Percentiles rank a stretch among this genome's conserved stretches.
phyloP scores from a whole-genome alignment of 2,797 vertebrate genomes.

The Siniperca scherzeri region DNA sequence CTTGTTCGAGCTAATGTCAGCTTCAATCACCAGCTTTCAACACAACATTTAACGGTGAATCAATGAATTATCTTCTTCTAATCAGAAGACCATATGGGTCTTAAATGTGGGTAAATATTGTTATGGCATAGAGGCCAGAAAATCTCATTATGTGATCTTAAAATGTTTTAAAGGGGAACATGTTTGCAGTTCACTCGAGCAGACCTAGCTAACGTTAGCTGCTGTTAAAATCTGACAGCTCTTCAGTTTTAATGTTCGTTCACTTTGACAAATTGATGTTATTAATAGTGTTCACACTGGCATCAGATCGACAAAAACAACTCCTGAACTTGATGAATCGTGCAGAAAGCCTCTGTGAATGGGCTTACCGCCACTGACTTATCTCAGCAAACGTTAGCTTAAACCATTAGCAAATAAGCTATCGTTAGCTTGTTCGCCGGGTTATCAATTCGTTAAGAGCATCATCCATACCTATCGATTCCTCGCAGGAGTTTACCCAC shows the following conservation, averaged over 20 bases:
- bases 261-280: rapidly evolving
- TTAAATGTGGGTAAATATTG: neutral
- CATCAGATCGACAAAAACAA: neutral
- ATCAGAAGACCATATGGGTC: neutral
- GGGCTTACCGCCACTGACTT: neutral
- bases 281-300: neutral
- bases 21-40: neutral
- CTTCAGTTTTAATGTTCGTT: neutral
- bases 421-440: neutral
- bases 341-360: neutral
- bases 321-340: rapidly evolving
- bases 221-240: neutral
- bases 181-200: neutral
- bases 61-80: neutral
- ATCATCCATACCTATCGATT: constrained; percentile 91
- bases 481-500: constrained; percentile 93
- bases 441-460: neutral
- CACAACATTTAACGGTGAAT: neutral
- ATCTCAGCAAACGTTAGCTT: constrained; percentile 21
- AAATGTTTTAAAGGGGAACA: neutral
- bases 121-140: rapidly evolving
- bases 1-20: neutral
- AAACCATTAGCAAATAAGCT: constrained; percentile 45
- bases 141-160: neutral
- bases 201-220: neutral